phyloP scores from a whole-genome alignment of 2,113 vertebrate genomes.

The Mustela lutreola region DNA sequence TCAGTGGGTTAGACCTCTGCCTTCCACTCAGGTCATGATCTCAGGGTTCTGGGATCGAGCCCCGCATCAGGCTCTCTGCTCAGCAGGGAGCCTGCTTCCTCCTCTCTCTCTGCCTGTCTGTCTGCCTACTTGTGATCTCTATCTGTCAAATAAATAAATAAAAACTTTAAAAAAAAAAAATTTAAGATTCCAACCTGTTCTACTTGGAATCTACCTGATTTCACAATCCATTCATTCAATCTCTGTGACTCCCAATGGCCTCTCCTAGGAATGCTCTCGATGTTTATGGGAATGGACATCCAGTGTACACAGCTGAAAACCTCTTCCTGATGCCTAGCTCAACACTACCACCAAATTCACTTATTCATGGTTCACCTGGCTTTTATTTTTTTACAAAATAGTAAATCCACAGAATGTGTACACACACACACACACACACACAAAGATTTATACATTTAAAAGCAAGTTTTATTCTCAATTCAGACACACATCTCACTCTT shows the following conservation, averaged over 20 bases:
- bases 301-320: neutral
- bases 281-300: neutral
- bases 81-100: no score
- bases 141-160: no score
- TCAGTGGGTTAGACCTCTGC: no score
- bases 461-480: neutral
- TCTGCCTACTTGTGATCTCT: no score
- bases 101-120: no score
- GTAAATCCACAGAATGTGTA: neutral
- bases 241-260: neutral
- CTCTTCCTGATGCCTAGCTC: neutral
- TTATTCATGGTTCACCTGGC: neutral
- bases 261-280: neutral
- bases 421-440: neutral
- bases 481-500: neutral
- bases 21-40: no score
- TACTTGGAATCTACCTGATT: neutral
- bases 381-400: neutral
- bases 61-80: no score
- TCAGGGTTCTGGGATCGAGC: no score
- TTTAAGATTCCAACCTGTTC: neutral
- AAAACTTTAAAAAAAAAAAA: neutral
- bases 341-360: neutral
- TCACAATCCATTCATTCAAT: neutral
- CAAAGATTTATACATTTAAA: neutral